Conservation (phyloP, 2,797 vertebrate genomes). For the Sternotherus odoratus region DNA sequence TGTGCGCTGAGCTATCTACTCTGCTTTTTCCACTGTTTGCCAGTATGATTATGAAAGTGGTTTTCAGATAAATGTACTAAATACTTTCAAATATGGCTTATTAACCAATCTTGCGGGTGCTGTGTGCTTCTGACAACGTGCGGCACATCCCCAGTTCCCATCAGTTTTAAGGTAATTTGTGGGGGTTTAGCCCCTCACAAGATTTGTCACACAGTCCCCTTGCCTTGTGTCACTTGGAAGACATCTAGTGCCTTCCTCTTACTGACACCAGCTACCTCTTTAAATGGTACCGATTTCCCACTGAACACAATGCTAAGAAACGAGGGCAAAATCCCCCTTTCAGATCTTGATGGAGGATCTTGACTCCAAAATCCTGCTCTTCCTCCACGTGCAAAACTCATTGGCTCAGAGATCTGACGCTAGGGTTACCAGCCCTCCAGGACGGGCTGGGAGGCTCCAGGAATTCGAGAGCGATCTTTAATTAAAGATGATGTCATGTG, state of each 20-base stretch:
- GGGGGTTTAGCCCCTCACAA: neutral
- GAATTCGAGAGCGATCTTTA: no score
- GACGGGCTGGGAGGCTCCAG: no score
- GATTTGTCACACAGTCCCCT: neutral
- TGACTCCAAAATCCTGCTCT: neutral
- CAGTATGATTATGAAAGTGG: neutral
- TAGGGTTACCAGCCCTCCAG: no score
- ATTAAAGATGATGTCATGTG: no score
- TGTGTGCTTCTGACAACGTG: rapidly evolving
- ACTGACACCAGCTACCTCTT: neutral
- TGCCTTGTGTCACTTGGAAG: neutral
- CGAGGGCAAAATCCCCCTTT: neutral
- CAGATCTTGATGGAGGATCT: neutral
- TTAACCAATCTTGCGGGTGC: neutral
- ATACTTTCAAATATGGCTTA: neutral
- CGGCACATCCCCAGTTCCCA: neutral
- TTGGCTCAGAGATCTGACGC: neutral
- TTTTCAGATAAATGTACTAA: neutral
- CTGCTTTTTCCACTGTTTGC: neutral
- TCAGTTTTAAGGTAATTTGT: neutral
- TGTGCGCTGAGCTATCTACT: neutral
- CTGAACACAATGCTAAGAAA: neutral
- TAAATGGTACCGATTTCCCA: neutral
- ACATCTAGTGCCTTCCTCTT: neutral
- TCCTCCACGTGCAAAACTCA: neutral